Percentiles rank a stretch among this genome's conserved stretches.
phyloP scores from a whole-genome alignment of 35 echinoderm and acorn worm genomes.

The Ophiothrix spiculata region DNA sequence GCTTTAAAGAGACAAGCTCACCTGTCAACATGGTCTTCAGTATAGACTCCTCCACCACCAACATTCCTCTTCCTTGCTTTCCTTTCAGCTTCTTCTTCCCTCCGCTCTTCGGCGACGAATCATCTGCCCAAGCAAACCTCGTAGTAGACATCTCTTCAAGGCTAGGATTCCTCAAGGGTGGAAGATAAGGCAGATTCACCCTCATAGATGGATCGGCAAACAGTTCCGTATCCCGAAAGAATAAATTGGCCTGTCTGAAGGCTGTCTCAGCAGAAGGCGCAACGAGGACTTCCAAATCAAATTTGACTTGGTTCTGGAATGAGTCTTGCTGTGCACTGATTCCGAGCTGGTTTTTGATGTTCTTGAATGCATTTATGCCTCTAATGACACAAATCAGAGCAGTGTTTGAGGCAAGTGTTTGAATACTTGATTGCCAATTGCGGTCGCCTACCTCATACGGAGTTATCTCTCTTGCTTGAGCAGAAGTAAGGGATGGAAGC shows the following conservation, averaged over 20 bases:
- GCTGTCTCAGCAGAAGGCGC: constrained; percentile 84
- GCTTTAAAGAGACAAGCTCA: too few species aligned
- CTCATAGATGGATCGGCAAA: constrained; percentile 90
- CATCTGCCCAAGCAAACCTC: constrained; percentile 81
- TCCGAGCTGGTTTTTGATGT: constrained; percentile 33
- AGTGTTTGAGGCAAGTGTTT: constrained; percentile 65
- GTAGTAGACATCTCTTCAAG: constrained; percentile 76
- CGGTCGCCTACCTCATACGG: constrained; percentile 92
- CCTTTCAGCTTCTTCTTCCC: constrained; percentile 45
- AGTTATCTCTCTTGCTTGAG: constrained; percentile 90
- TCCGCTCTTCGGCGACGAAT: constrained; percentile 4
- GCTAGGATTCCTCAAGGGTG: constrained; percentile 73
- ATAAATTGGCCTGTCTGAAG: constrained; percentile 81
- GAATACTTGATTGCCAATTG: constrained; percentile 85
- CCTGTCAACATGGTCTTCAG: constrained; percentile 91
- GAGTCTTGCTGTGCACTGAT: constrained; percentile 20
- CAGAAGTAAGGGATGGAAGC: constrained; percentile 62
- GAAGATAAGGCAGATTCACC: constrained; percentile 73
- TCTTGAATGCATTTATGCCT: constrained; percentile 83
- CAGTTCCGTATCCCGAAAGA: constrained; percentile 87
- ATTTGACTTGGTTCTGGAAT: not conserved
- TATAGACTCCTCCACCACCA: constrained; percentile 91
- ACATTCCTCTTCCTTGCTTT: constrained; percentile 33
- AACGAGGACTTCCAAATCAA: constrained; percentile 54
- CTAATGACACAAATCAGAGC: constrained; percentile 74